Conservation (phyloP, 2,797 vertebrate species). For the Eulemur rubriventer region DNA sequence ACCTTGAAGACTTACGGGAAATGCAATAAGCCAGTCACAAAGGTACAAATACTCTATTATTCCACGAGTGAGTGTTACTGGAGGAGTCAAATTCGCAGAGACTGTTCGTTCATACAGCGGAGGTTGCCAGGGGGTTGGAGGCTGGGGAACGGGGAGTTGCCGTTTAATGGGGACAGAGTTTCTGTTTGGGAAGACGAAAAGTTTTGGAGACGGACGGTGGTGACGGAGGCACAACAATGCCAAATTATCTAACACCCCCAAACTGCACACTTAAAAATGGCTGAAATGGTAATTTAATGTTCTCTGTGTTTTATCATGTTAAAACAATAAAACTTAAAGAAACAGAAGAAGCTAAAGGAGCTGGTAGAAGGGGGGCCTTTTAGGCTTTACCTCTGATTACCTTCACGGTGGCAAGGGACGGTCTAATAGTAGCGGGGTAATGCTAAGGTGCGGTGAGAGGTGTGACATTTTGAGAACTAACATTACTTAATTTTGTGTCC, state of each 20-base stretch:
- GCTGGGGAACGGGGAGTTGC: not conserved
- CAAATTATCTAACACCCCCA: not conserved
- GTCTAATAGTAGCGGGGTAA: not conserved
- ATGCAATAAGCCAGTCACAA: not conserved
- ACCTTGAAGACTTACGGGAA: not conserved
- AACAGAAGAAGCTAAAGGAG: slow-evolving; percentile 39
- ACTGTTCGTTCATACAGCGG: not conserved
- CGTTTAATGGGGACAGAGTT: not conserved
- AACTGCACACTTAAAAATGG: not conserved
- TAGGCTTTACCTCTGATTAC: not conserved
- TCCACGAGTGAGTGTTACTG: not conserved
- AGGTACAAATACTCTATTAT: not conserved
- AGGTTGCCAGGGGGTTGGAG: not conserved
- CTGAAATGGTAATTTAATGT: not conserved
- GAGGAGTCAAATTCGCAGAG: not conserved
- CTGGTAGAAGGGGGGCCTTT: not conserved
- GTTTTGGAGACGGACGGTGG: not conserved
- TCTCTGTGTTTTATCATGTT: not conserved
- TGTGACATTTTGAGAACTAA: slow-evolving; percentile 40
- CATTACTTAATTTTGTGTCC: slow-evolving; percentile 43
- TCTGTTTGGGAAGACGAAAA: not conserved
- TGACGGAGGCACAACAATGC: not conserved
- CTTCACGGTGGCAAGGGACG: not conserved
- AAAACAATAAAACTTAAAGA: not conserved
- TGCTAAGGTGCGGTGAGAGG: not conserved